phyloP scores from a whole-genome alignment of 35 echinoderm and acorn worm species.

The Eucidaris tribuloides region DNA sequence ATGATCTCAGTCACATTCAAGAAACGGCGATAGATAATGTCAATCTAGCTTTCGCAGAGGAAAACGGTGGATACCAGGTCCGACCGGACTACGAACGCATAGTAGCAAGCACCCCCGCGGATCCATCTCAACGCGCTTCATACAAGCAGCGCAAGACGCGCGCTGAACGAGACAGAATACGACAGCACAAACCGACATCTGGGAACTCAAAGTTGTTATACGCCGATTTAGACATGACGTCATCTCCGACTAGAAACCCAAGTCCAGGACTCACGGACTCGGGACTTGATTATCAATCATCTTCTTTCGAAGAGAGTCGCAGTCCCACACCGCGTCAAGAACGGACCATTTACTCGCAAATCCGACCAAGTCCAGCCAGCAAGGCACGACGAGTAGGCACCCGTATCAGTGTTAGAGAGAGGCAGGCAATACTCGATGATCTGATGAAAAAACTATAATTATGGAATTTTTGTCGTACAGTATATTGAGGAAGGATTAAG shows the following conservation, averaged over 20 bases:
- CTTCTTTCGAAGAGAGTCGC: neutral
- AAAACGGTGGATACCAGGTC: neutral
- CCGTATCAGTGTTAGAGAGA: neutral
- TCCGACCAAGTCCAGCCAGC: neutral
- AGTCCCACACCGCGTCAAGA: neutral
- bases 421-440: neutral
- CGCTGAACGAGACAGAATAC: neutral
- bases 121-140: neutral
- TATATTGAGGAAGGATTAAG: too few species aligned
- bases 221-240: neutral
- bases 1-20: neutral
- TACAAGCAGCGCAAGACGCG: neutral
- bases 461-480: too few species aligned
- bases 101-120: neutral
- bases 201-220: neutral
- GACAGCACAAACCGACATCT: neutral
- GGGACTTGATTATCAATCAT: neutral
- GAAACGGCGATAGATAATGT: constrained; percentile 4
- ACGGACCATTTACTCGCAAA: neutral
- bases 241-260: neutral
- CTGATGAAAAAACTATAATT: too few species aligned
- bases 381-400: neutral
- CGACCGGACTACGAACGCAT: neutral
- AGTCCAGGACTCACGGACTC: constrained; percentile 8
- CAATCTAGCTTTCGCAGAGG: neutral